Evolutionary conservation across 1,140 invertebrate genomes (phyloP).

Genomic region (Octopus sinensis): DNA sequence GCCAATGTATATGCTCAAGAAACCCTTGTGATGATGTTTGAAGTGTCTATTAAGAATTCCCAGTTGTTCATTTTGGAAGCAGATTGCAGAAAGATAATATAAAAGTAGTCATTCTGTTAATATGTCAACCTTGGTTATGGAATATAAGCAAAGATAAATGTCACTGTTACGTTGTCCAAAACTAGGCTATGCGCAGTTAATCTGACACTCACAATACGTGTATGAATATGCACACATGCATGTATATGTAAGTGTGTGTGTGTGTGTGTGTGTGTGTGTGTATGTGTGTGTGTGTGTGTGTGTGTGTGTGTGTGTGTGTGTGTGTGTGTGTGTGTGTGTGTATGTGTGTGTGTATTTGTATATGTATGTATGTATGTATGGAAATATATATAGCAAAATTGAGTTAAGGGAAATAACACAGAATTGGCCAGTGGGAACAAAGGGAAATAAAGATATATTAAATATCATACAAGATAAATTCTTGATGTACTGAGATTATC

Average conservation of each 20-base stretch:
- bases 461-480: too few species aligned
- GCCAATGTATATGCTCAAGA: too few species aligned
- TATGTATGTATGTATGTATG: not conserved
- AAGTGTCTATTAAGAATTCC: too few species aligned
- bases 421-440: not conserved
- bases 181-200: too few species aligned
- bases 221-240: not conserved
- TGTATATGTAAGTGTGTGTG: not conserved
- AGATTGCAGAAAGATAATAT: too few species aligned
- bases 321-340: not conserved
- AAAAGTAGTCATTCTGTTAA: too few species aligned
- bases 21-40: too few species aligned
- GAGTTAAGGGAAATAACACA: not conserved
- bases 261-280: slow-evolving; percentile 2
- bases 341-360: not conserved
- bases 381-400: not conserved
- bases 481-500: too few species aligned
- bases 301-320: slow-evolving; percentile 2
- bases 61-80: too few species aligned
- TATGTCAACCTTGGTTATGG: too few species aligned
- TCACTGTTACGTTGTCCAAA: too few species aligned
- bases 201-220: not conserved
- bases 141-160: too few species aligned
- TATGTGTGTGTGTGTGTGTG: not conserved
- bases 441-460: not conserved